Base-by-base conservation (phyloP, 2,888 invertebrate genomes). In the Lycia hirtaria region DNA sequence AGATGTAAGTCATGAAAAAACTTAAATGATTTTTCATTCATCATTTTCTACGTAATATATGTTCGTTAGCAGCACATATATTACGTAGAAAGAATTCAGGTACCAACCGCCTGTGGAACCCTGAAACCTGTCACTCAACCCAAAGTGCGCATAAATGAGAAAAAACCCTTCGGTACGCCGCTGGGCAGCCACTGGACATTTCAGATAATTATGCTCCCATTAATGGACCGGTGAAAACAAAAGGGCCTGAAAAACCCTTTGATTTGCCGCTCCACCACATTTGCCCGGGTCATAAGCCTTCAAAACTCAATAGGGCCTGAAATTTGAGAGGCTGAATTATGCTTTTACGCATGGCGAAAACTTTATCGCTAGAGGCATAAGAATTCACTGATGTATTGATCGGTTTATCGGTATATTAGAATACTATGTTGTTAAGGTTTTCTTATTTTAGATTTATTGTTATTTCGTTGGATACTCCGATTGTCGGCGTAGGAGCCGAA, bases 241-340 rank as follows among this genome's bases (percentile, higher is more conserved):
- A 81, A 80, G 81, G 75, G 74, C 81, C 81, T 77, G 75, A 82
- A 85, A 87, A 83, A 80, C 75, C 88, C 89, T 91, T 91, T 91
- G 91, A 87, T 84, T 85, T 90, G 87, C 91, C 90, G 87, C 86
- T 85, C 80, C 82, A 85, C 68, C 86, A 83, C 85, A 80, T 87
- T 87, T 86, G 78, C 75, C 74, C 78, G 85, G 84, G 83, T 85
- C 85, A 84, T 80, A 85, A 28, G 83, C 80, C 72, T 75, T 73
- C 70, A 78, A 76, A 81, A 82, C 81, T 80, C 82, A 88, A 83
- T 81, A 84, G 77, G 78, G 82, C 84, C 78, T 87, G 74, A 86
- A 88, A 84, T 85, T 80, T 75, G 72, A 82, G 79, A 76, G 73
- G 68, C 67, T 68, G 59, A 66, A 67, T 68, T 69, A 60, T 60